These are phyloP conservation scores for Cephus runcator DNA, from an alignment of 2,888 invertebrate genomes.

Conservation along the genomic window DNA sequence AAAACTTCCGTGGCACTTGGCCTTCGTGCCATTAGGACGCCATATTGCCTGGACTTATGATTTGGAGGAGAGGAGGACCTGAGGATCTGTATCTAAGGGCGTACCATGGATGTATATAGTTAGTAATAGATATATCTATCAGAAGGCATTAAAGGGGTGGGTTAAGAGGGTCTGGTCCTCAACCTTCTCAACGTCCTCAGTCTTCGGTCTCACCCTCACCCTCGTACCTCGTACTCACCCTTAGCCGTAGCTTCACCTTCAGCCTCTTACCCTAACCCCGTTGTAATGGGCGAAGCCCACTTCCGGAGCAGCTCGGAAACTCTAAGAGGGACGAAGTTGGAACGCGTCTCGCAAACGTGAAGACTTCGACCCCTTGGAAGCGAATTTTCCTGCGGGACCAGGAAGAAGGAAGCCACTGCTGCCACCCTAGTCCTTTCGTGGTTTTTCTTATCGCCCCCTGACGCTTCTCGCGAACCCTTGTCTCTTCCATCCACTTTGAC, in stretches of 20 bases:
- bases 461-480: not conserved
- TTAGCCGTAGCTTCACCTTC: slow-evolving; percentile 4
- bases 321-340: slow-evolving; percentile 34
- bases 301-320: slow-evolving; percentile 31
- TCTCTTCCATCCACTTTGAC: not conserved
- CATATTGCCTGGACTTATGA: slow-evolving; percentile 15
- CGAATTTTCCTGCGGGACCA: not conserved
- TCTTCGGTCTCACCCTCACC: too few species aligned
- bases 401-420: not conserved
- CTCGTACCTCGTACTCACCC: not conserved
- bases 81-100: not conserved
- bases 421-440: not conserved
- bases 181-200: too few species aligned
- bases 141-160: not conserved
- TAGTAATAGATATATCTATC: not conserved
- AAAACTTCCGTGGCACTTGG: slow-evolving; percentile 8
- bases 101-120: not conserved
- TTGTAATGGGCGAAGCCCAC: slow-evolving; percentile 25
- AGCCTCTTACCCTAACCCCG: slow-evolving; percentile 1
- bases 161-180: not conserved
- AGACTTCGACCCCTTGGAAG: slow-evolving; percentile 13
- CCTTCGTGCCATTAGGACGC: slow-evolving; percentile 15
- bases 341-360: slow-evolving; percentile 38
- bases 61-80: not conserved
- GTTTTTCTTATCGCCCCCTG: not conserved